phyloP scores from a whole-genome alignment of 2,113 vertebrate species.

The Zonotrichia leucophrys region DNA sequence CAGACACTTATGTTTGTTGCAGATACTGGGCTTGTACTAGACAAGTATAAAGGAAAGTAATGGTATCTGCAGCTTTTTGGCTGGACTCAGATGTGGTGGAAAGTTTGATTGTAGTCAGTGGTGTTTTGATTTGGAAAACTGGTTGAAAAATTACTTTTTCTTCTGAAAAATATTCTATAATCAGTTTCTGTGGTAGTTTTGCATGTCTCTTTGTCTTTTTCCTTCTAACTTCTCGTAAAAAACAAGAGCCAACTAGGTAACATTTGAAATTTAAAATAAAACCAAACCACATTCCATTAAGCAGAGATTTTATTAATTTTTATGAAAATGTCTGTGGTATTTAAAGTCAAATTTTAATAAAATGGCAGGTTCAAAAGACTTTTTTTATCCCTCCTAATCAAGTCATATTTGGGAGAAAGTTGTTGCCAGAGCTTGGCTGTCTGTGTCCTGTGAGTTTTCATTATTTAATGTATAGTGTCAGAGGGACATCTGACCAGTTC shows the following conservation, averaged over 20 bases:
- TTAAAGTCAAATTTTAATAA: background rate
- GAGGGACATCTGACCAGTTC: background rate
- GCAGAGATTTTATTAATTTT: background rate
- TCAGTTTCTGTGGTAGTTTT: background rate
- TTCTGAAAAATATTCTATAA: background rate
- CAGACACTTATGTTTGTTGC: background rate
- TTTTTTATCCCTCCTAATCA: background rate
- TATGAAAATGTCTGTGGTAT: background rate
- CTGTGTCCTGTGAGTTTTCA: background rate
- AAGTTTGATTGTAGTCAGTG: background rate
- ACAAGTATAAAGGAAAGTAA: background rate
- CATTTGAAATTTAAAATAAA: background rate
- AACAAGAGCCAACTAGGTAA: background rate
- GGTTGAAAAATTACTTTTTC: background rate
- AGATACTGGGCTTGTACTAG: fast-evolving
- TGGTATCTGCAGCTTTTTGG: background rate
- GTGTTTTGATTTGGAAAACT: background rate
- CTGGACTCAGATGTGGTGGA: background rate
- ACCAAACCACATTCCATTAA: fast-evolving
- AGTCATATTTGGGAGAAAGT: background rate
- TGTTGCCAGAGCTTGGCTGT: background rate
- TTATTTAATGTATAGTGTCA: background rate
- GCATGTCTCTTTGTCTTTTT: background rate
- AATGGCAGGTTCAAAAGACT: background rate
- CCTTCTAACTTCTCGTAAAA: background rate